Percentiles rank a stretch among this genome's conserved stretches.
Conservation (phyloP, 37 sponge, comb jelly and placozoan genomes). For the Agelas oroides region DNA sequence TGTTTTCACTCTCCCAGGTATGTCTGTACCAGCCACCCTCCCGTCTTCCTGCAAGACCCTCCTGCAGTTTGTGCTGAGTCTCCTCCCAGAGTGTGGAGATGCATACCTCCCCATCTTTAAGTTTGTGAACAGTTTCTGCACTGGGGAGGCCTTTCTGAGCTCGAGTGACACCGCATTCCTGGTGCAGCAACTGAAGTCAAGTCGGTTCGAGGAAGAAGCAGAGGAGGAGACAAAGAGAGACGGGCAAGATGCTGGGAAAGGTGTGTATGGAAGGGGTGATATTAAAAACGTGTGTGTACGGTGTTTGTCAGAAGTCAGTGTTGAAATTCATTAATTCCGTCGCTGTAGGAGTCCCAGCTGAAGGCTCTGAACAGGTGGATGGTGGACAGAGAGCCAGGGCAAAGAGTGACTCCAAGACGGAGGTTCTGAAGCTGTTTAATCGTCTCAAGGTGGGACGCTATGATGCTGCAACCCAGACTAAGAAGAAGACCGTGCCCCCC, state of each 20-base stretch:
- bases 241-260: no score
- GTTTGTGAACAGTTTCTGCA: constrained; percentile 28
- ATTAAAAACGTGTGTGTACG: neutral
- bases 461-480: no score
- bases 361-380: neutral
- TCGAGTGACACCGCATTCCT: constrained; percentile 19
- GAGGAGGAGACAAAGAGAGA: neutral
- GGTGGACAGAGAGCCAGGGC: neutral
- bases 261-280: no score
- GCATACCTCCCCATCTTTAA: constrained; percentile 44
- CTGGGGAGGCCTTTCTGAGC: constrained; percentile 17
- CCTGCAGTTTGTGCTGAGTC: constrained; percentile 27
- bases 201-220: neutral
- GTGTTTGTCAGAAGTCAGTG: neutral
- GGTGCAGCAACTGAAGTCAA: neutral
- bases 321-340: no score
- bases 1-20: neutral
- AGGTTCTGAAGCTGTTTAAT: constrained; percentile 32
- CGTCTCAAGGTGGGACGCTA: constrained; percentile 9
- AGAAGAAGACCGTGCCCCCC: no score
- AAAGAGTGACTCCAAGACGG: constrained; percentile 9
- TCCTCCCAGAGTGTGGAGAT: constrained; percentile 9
- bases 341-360: neutral
- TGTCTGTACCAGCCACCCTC: neutral
- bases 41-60: constrained; percentile 8